phyloP scores from a whole-genome alignment of 2,888 invertebrate genomes.

The Saturnia pavonia region DNA sequence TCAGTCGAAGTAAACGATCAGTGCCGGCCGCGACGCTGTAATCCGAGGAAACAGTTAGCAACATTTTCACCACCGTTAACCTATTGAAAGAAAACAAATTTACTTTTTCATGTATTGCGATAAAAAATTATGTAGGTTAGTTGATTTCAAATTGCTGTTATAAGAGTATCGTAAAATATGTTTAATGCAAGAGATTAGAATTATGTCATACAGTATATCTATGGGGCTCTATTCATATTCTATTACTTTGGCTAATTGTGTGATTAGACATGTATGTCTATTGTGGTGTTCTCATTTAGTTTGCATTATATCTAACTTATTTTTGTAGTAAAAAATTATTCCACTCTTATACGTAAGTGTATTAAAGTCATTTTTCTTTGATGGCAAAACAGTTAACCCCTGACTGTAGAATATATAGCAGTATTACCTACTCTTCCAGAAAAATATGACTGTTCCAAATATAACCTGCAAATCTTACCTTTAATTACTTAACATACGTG shows the following conservation, averaged over 20 bases:
- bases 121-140: not conserved
- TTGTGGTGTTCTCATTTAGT: no score
- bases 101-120: not conserved
- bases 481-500: not conserved
- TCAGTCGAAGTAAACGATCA: not conserved
- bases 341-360: no score
- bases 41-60: slow-evolving; percentile 31
- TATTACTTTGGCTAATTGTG: no score
- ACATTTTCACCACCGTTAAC: slow-evolving; percentile 29
- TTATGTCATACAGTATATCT: not conserved
- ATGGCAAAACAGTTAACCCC: not conserved
- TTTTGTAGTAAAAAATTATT: no score
- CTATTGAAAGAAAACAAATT: slow-evolving; percentile 28
- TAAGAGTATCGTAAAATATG: not conserved
- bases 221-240: not conserved
- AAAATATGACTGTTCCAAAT: not conserved
- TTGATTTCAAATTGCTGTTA: not conserved
- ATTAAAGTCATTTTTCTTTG: no score
- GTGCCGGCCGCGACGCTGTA: slow-evolving; percentile 25
- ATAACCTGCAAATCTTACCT: not conserved
- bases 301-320: no score
- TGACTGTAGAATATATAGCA: not conserved
- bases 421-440: not conserved
- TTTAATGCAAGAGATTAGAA: not conserved
- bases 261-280: no score